Evolutionary conservation across 2,797 vertebrate genomes (phyloP).

Genomic region (Tauraco hartlaubi): DNA sequence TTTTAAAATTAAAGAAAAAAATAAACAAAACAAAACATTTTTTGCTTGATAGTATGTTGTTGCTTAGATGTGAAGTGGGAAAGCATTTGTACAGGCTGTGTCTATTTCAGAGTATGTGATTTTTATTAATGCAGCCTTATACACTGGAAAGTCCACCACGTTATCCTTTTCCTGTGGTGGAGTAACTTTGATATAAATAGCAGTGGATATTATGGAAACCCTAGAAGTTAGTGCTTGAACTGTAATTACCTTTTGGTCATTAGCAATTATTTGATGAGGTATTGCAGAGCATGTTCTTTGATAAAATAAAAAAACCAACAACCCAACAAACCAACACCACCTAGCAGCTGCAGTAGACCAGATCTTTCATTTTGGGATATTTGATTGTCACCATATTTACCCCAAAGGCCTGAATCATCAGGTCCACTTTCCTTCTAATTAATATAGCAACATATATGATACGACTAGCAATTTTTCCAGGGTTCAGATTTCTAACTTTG

Average conservation of each 20-base stretch:
- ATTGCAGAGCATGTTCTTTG: neutral
- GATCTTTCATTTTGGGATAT: neutral
- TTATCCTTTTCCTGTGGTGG: neutral
- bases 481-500: neutral
- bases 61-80: neutral
- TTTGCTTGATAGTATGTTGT: neutral
- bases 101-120: neutral
- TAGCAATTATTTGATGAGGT: neutral
- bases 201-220: neutral
- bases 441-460: neutral
- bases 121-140: neutral
- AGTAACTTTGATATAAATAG: neutral
- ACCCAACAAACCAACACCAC: neutral
- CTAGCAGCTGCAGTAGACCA: neutral
- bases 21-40: rapidly evolving
- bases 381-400: neutral
- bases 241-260: neutral
- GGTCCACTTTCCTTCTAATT: neutral
- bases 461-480: neutral
- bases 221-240: neutral
- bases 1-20: neutral
- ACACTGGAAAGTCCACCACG: neutral
- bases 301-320: neutral
- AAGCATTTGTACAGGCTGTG: neutral
- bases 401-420: neutral